Percentiles rank a stretch among this genome's conserved stretches.
Conservation (phyloP, 2,888 invertebrate species). For the Nowickia ferox region DNA sequence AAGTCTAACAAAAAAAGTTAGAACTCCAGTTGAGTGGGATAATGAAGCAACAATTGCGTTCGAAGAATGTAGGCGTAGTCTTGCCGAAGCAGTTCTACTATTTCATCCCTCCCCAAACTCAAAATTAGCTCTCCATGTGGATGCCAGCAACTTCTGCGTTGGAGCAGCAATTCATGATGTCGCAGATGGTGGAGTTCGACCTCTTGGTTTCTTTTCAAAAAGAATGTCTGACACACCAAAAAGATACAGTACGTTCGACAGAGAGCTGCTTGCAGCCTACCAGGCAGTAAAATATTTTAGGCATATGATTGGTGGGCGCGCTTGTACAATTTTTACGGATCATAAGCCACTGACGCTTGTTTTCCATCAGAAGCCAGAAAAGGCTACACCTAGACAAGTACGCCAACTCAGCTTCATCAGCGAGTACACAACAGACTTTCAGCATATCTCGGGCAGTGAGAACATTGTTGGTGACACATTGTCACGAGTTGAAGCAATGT, state of each 20-base stretch:
- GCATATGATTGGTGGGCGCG: neutral
- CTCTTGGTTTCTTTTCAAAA: constrained; percentile 48
- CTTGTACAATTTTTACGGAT: constrained; percentile 25
- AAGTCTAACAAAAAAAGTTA: constrained; percentile 64
- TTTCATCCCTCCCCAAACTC: constrained; percentile 57
- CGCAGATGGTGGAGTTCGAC: constrained; percentile 11
- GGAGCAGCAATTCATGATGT: constrained; percentile 59
- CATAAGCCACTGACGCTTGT: constrained; percentile 45
- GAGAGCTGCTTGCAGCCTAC: no score
- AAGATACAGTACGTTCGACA: constrained; percentile 29
- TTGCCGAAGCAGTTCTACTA: constrained; percentile 43
- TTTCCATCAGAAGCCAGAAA: constrained; percentile 38
- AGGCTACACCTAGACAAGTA: constrained; percentile 19
- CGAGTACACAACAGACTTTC: constrained; percentile 28
- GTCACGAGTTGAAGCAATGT: constrained; percentile 2
- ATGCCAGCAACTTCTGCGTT: constrained; percentile 65
- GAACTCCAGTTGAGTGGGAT: constrained; percentile 60
- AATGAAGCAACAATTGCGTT: constrained; percentile 60
- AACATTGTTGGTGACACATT: constrained; percentile 16
- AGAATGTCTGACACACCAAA: constrained; percentile 18
- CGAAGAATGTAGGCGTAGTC: constrained; percentile 54
- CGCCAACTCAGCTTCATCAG: constrained; percentile 25
- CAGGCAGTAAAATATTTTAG: no score
- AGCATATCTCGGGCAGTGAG: constrained; percentile 7
- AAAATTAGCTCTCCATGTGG: no score